These are phyloP conservation scores for Nymphalis polychloros DNA, from an alignment of 2,888 invertebrate species.

Conservation along the genomic window DNA sequence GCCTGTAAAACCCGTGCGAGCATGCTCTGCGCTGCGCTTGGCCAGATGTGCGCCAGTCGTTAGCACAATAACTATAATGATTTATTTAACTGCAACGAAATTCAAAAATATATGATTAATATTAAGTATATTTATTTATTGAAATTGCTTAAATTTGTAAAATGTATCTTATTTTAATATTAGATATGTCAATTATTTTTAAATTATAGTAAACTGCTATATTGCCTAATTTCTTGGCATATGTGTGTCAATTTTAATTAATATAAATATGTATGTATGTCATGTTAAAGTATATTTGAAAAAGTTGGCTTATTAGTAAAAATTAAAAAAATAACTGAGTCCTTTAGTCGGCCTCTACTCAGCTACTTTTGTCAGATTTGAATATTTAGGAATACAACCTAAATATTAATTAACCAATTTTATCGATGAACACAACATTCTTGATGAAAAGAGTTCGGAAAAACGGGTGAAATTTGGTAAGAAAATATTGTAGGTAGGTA, in stretches of 20 bases:
- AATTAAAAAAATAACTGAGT: too few species aligned
- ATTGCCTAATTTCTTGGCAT: conserved; percentile 3
- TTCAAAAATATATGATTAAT: background rate
- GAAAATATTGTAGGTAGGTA: conserved; percentile 7
- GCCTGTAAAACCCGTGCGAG: too few species aligned
- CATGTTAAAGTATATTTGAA: background rate
- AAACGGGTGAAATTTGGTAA: conserved; percentile 20
- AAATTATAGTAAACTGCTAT: background rate
- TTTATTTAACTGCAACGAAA: conserved; percentile 1
- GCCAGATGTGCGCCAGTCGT: background rate
- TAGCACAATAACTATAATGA: background rate
- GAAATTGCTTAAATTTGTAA: background rate
- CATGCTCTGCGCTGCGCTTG: background rate
- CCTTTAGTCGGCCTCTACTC: too few species aligned
- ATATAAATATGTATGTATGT: background rate
- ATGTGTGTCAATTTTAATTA: conserved; percentile 7
- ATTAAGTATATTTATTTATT: background rate
- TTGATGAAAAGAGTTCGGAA: conserved; percentile 23
- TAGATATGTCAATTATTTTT: conserved; percentile 7
- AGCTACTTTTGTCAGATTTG: background rate
- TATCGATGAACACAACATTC: background rate
- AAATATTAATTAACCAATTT: background rate
- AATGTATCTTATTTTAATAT: background rate
- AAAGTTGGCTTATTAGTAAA: background rate
- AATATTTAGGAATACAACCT: background rate